Conservation (phyloP, 2,888 invertebrate genomes). For the Carterocephalus palaemon region DNA sequence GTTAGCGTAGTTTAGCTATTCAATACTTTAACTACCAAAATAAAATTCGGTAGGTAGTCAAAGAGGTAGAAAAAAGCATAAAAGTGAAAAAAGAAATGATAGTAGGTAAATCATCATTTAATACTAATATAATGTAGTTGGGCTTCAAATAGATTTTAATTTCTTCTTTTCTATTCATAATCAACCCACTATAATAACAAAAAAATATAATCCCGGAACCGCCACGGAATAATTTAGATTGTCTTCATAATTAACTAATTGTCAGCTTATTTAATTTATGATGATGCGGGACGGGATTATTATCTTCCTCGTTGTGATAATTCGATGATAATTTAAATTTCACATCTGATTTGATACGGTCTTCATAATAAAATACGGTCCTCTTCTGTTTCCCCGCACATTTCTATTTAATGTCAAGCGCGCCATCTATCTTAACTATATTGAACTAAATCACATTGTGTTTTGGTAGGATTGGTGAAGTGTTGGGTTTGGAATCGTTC, state of each 20-base stretch:
- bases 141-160: too few species aligned
- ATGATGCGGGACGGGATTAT: slow-evolving; percentile 41
- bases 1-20: too few species aligned
- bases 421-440: slow-evolving; percentile 19
- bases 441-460: too few species aligned
- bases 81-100: too few species aligned
- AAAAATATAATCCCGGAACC: too few species aligned
- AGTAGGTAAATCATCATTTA: too few species aligned
- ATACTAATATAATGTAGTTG: too few species aligned
- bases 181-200: too few species aligned
- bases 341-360: slow-evolving; percentile 44
- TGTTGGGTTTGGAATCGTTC: not conserved
- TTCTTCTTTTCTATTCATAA: not conserved
- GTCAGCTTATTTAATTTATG: slow-evolving; percentile 31
- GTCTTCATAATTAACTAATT: slow-evolving; percentile 37
- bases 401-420: not conserved
- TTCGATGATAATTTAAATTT: slow-evolving; percentile 31
- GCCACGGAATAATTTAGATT: slow-evolving; percentile 16
- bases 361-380: too few species aligned
- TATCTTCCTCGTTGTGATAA: slow-evolving; percentile 24
- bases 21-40: too few species aligned
- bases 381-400: slow-evolving; percentile 7
- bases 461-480: not conserved
- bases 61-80: too few species aligned
- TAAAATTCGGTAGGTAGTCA: too few species aligned